Evolutionary conservation across 53 echinoderm and acorn worm genomes (phyloP), one percentile per base, ranked within the genome.

Genomic region (Patiria pectinifera): DNA sequence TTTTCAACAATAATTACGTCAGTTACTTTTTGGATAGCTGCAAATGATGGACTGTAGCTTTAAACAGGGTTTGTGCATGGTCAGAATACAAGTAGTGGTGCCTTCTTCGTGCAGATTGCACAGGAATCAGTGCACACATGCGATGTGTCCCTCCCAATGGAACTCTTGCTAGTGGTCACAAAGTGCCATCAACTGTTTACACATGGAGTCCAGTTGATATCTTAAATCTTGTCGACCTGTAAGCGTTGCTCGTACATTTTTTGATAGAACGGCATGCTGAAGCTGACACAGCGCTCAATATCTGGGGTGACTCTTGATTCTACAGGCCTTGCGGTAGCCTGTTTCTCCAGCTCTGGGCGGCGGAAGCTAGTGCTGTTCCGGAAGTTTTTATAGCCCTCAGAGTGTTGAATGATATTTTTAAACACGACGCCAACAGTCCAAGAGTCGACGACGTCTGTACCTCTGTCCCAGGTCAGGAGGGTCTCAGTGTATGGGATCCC

Each of bases 201-300:
- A 2, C 74, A n/a, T 24, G 15, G 74, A 9, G 3, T 66, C 15
- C 10, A n/a, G 4, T 74, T 3, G 11, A 24, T 74, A 10, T 10
- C 74, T 74, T 23, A 23, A 23, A n/a, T 74, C 8, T 24, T 24
- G 74, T 10, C 24, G 18, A 59, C 61, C 78, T 59, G 61, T 16
- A 77, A 35, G 60, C 89, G 80, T n/a, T 89, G 63, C 45, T 89
- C 89, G 14, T 66, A 79, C 79, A 89, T 62, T 44, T 89, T 78
- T 24, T 70, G 89, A 80, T 53, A 89, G 46, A 45, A 79, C 12
- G 89, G 89, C 89, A 89, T 89, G 80, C 89, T 89, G 59, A 78
- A 80, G 14, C 79, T 47, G 48, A 80, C 60, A 21, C 89, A 79
- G 19, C 78, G 48, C 80, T 89, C 5, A 45, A 89, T 80, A 26